These are phyloP conservation scores for Tipula vernalis DNA, from an alignment of 2,888 invertebrate species.

Conservation along the genomic window DNA sequence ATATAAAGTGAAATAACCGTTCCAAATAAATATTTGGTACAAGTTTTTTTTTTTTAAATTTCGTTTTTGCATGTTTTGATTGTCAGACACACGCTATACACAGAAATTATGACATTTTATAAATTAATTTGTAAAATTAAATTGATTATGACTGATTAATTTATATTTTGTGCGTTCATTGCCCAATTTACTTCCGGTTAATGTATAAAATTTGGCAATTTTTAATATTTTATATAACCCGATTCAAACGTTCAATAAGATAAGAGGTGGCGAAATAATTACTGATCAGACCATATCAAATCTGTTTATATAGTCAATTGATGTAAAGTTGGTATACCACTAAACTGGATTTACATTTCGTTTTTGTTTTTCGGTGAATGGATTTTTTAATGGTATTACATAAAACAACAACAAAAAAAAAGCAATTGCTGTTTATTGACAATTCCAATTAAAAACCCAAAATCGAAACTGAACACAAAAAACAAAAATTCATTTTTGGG, in stretches of 20 bases:
- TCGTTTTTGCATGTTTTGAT: background rate
- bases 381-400: background rate
- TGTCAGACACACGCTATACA: background rate
- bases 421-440: background rate
- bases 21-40: background rate
- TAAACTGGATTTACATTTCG: background rate
- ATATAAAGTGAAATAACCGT: background rate
- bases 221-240: background rate
- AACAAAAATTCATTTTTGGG: background rate
- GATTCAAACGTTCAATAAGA: background rate
- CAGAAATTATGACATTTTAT: background rate
- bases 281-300: background rate
- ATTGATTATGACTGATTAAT: background rate
- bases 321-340: background rate
- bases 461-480: background rate
- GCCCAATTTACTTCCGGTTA: background rate
- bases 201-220: background rate
- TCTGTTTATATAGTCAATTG: background rate
- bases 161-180: background rate
- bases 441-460: background rate
- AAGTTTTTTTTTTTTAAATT: background rate
- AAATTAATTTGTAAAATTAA: background rate
- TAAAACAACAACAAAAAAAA: background rate
- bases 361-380: background rate
- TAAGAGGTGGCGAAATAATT: background rate